Evolutionary conservation across 2,888 invertebrate species (phyloP).

Genomic region (Opisthograptis luteolata): DNA sequence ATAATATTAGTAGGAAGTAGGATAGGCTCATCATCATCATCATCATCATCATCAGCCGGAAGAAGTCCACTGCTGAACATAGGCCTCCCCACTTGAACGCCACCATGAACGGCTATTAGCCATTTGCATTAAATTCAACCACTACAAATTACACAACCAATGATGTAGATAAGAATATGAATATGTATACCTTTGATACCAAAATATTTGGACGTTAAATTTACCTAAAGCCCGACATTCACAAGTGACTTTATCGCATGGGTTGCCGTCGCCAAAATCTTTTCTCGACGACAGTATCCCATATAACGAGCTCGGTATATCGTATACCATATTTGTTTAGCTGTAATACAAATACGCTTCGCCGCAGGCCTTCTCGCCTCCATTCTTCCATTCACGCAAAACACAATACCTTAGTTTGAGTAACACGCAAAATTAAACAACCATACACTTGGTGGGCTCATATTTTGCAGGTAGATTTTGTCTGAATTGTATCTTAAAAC

Average conservation of each 20-base stretch:
- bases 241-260: conserved; percentile 15
- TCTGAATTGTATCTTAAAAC: background rate
- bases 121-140: no score
- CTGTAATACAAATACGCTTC: conserved; percentile 38
- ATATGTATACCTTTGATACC: background rate
- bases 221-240: conserved; percentile 12
- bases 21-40: no score
- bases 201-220: background rate
- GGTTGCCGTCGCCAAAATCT: conserved; percentile 18
- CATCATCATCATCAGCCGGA: no score
- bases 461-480: conserved; percentile 18
- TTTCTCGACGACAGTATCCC: conserved; percentile 22
- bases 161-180: background rate
- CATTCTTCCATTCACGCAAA: conserved; percentile 47
- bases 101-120: no score
- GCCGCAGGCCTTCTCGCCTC: conserved; percentile 26
- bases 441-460: conserved; percentile 17
- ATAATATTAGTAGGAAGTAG: no score
- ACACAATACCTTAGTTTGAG: conserved; percentile 56
- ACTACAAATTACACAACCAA: no score
- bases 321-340: conserved; percentile 46
- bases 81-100: no score
- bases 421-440: conserved; percentile 45
- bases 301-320: conserved; percentile 27
- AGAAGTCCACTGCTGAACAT: no score